Conservation (phyloP, 2,113 vertebrate genomes). For the Pygoscelis antarcticus region DNA sequence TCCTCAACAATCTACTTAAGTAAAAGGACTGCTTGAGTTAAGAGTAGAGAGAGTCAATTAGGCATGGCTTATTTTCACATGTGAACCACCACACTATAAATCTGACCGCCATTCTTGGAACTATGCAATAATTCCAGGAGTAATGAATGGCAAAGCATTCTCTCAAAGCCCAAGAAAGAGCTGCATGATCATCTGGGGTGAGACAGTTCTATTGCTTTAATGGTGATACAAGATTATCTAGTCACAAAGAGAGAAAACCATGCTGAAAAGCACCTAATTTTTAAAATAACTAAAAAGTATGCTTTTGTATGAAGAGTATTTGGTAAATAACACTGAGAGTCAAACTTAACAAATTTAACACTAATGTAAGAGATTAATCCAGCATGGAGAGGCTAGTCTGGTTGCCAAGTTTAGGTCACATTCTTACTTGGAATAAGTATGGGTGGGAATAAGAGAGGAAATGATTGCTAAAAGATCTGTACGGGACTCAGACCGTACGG, state of each 20-base stretch:
- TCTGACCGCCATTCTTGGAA: not conserved
- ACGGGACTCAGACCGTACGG: fast-evolving
- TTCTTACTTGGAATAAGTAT: not conserved
- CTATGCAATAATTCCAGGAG: not conserved
- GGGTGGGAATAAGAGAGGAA: not conserved
- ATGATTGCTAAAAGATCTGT: not conserved
- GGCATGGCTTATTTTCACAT: not conserved
- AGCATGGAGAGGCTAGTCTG: not conserved
- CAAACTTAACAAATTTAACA: not conserved
- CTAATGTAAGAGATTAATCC: not conserved
- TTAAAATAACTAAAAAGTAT: not conserved
- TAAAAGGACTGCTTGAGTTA: not conserved
- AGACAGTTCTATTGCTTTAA: not conserved
- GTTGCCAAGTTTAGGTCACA: not conserved
- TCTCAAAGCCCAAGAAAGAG: not conserved
- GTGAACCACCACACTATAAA: not conserved
- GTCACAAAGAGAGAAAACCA: not conserved
- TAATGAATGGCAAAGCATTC: not conserved
- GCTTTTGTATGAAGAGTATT: not conserved
- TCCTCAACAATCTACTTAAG: not conserved
- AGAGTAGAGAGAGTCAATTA: not conserved
- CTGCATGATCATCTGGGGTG: not conserved
- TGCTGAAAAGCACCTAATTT: not conserved
- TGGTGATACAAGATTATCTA: not conserved
- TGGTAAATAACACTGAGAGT: not conserved